Base-by-base conservation (phyloP, 2,113 vertebrate species). In the Xiphophorus maculatus region DNA sequence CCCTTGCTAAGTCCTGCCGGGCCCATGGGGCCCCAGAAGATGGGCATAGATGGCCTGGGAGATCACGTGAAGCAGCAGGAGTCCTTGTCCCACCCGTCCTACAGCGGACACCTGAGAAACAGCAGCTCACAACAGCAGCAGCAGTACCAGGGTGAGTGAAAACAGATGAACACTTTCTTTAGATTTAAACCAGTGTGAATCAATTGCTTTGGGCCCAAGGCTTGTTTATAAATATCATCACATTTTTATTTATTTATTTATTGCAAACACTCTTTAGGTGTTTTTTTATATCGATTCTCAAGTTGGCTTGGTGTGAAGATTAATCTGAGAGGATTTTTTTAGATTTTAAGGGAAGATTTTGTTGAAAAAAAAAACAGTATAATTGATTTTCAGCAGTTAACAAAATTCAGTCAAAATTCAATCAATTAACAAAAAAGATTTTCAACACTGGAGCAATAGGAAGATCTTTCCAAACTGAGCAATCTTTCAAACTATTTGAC, bases 81-180 rank as follows among this genome's bases (percentile, higher is more conserved):
- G 5, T 62, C 68, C 15, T 0, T 63, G 2, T 2, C 79, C 15
- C 90, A 90, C 68, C 71, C 85, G 1, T 85, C 87, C 22, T 89
- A 67, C 61, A 86, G 89, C 33, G 84, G 87, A 37, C 91, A 93
- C 73, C 86, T 93, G 63, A 86, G 81, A 48, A 90, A 90, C 61
- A 19, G 80, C 22, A 29, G 74, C 40, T 13, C 67, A 0, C 74
- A 83, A 73, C 90, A 91, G 42, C 90, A 91, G 44, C 84, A 91
- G 60, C 73, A 85, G 73, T 92, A 89, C 73, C 89, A 93, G 4
- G 90, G 94, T 95, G 76, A 93, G 93, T 73, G 13, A 1, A 11
- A 19, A 44, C 51, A 54, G 22, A 54, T 8, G 7, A 54, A 8
- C 15, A 6, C 17, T 19, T 7, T 54, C 51, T 22, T 25, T 9